Conservation (phyloP, 2,888 invertebrate species). For the Bibio marci region DNA sequence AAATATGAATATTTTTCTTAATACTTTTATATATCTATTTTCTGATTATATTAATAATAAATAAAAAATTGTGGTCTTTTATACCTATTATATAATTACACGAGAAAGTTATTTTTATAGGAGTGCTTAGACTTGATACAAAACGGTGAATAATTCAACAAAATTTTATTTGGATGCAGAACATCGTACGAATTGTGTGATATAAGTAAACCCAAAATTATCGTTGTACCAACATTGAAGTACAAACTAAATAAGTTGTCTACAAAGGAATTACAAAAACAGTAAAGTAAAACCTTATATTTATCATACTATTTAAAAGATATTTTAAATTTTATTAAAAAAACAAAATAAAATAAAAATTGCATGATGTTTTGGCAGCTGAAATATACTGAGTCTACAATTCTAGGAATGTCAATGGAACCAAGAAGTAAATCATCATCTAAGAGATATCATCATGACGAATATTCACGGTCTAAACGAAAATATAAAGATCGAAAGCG, state of each 20-base stretch:
- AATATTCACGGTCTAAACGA: not conserved
- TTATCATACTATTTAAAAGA: not conserved
- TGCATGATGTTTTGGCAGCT: not conserved
- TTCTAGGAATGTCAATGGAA: too few species aligned
- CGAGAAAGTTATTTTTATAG: slow-evolving; percentile 2
- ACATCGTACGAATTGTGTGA: not conserved
- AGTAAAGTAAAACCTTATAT: not conserved
- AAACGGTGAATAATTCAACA: not conserved
- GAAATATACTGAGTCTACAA: too few species aligned
- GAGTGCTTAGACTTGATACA: not conserved
- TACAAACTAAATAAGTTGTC: not conserved
- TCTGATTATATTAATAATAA: too few species aligned
- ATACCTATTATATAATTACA: slow-evolving; percentile 1
- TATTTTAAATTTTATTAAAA: not conserved
- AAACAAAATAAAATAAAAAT: not conserved
- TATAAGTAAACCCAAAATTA: too few species aligned
- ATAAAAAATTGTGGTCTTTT: too few species aligned
- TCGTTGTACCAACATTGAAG: too few species aligned
- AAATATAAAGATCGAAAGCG: not conserved
- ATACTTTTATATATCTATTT: too few species aligned
- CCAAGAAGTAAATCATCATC: not conserved
- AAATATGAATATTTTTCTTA: too few species aligned
- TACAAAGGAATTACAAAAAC: not conserved
- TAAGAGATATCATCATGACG: not conserved
- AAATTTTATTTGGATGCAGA: not conserved